Evolutionary conservation across 1,140 invertebrate genomes (phyloP).

Genomic region (Trichonephila clavipes): DNA sequence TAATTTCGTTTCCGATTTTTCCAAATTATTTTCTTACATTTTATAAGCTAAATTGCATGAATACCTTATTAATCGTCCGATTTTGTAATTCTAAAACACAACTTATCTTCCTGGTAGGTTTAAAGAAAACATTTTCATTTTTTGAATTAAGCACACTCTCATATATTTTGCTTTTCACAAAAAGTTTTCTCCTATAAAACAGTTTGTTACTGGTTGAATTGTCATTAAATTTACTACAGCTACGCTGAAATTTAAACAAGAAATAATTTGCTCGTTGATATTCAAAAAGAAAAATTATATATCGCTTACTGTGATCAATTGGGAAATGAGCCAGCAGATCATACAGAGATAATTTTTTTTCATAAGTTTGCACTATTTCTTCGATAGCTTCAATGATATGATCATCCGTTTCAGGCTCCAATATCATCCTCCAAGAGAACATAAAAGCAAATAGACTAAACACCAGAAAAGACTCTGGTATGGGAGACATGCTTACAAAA

Average conservation of each 20-base stretch:
- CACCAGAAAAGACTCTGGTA: not conserved
- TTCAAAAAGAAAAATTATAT: not conserved
- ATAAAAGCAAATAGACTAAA: not conserved
- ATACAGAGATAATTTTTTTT: slow-evolving; percentile 9
- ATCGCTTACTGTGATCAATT: slow-evolving; percentile 46
- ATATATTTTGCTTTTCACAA: no score
- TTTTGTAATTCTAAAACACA: no score
- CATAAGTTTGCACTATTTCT: slow-evolving; percentile 37
- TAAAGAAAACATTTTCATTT: no score
- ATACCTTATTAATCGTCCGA: no score
- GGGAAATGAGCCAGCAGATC: slow-evolving; percentile 66
- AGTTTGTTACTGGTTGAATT: no score
- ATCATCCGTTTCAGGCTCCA: not conserved
- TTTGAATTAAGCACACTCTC: no score
- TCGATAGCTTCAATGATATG: slow-evolving; percentile 12
- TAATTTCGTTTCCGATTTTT: no score
- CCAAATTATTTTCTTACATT: no score
- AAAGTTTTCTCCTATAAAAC: no score
- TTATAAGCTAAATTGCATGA: no score
- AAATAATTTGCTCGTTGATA: not conserved
- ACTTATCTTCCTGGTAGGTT: no score
- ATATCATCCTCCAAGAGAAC: not conserved
- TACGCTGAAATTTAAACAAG: not conserved
- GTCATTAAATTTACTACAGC: no score
- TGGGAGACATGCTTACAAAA: not conserved